Percentiles rank a stretch among this genome's conserved stretches.
These are phyloP conservation scores for Halisarca cf. caerulea DNA, from an alignment of 37 sponge, comb jelly and placozoan genomes.

Conservation along the genomic window DNA sequence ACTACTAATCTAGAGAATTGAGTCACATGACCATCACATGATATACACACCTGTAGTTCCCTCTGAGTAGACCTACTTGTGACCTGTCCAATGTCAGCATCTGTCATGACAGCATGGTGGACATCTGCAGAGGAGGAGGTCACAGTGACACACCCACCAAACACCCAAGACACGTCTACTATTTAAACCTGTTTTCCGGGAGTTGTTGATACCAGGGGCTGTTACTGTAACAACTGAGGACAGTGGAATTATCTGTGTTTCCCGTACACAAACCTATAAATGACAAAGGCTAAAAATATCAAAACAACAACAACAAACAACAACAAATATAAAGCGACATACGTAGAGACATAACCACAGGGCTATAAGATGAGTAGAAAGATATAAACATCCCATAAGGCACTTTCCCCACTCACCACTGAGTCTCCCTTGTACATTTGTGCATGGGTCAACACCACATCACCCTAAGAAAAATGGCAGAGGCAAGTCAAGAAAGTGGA, in stretches of 20 bases:
- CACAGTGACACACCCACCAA: constrained; percentile 3
- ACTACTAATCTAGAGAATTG: too few species aligned
- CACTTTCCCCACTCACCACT: too few species aligned
- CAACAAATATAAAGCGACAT: too few species aligned
- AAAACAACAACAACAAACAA: background rate
- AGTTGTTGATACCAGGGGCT: background rate
- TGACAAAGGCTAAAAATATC: background rate
- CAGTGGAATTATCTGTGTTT: constrained; percentile 1
- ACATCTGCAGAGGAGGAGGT: background rate
- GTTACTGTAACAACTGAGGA: background rate
- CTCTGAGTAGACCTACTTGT: background rate
- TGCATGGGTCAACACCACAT: constrained; percentile 4
- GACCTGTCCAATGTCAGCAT: background rate
- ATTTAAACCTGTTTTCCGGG: background rate
- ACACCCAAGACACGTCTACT: background rate
- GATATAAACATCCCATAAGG: too few species aligned
- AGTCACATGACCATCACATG: constrained; percentile 22
- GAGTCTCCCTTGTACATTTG: background rate
- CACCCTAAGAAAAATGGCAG: background rate
- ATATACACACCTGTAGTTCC: constrained; percentile 19
- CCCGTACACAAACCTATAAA: background rate
- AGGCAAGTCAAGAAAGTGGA: background rate
- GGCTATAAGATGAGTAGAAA: too few species aligned
- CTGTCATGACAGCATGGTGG: background rate
- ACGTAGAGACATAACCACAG: too few species aligned